Percentiles rank a stretch among this genome's conserved stretches.
These are phyloP conservation scores for Tetramorium bicarinatum DNA, from an alignment of 2,888 invertebrate species.

Conservation along the genomic window DNA sequence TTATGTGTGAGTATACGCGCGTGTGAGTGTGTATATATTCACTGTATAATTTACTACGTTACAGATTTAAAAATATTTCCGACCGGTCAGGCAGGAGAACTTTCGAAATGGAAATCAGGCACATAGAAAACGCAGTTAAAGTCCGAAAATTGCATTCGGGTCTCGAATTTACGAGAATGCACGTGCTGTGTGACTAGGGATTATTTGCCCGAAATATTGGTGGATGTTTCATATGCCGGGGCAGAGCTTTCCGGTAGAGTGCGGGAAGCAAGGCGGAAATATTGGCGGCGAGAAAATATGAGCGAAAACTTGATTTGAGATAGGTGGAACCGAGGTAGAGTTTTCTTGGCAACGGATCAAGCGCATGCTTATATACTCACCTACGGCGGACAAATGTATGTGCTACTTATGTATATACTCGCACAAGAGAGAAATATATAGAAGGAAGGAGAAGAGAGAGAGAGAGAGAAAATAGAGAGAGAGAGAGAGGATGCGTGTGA, in stretches of 20 bases:
- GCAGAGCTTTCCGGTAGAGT: constrained; percentile 59
- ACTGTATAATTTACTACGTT: constrained; percentile 33
- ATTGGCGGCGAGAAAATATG: constrained; percentile 76
- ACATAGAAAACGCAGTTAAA: constrained; percentile 43
- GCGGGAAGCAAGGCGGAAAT: constrained; percentile 76
- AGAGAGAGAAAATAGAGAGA: not conserved
- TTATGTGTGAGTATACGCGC: not conserved
- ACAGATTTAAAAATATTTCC: constrained; percentile 25
- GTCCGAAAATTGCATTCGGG: constrained; percentile 57
- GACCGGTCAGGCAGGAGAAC: constrained; percentile 12
- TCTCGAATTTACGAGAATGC: constrained; percentile 60
- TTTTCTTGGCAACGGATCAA: constrained; percentile 78
- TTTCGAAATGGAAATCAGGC: constrained; percentile 38
- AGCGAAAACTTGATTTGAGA: constrained; percentile 73
- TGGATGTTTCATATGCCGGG: constrained; percentile 63
- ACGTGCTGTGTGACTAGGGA: constrained; percentile 55
- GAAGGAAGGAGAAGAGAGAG: not conserved
- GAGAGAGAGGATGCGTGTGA: not conserved
- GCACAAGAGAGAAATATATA: not conserved
- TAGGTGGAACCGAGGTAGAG: constrained; percentile 52
- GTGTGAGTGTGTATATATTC: not conserved
- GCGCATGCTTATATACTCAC: constrained; percentile 48
- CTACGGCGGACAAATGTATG: constrained; percentile 35
- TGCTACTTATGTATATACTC: constrained; percentile 30
- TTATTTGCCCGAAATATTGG: constrained; percentile 61